phyloP scores from a whole-genome alignment of 2,113 vertebrate genomes.

The Origma solitaria region DNA sequence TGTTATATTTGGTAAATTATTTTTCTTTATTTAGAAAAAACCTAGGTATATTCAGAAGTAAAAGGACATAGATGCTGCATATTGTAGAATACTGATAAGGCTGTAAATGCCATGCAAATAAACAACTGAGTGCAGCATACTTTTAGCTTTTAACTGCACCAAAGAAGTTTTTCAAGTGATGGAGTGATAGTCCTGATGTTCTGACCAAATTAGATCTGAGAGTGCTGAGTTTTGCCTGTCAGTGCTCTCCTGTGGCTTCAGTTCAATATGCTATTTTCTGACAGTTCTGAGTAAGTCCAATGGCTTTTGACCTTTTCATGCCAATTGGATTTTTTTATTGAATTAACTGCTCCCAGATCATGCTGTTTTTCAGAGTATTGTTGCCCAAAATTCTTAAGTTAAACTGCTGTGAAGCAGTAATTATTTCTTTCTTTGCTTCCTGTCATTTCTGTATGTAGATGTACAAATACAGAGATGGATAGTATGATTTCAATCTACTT shows the following conservation, averaged over 20 bases:
- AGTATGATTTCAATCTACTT: background rate
- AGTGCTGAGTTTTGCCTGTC: background rate
- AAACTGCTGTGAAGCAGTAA: background rate
- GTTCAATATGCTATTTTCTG: slow-evolving; percentile 32
- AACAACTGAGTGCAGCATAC: background rate
- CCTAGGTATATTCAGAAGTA: background rate
- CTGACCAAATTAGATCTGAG: background rate
- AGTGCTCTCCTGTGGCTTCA: background rate
- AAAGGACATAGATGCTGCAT: background rate
- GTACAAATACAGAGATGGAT: background rate
- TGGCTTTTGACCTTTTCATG: slow-evolving; percentile 28
- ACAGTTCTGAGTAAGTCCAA: background rate
- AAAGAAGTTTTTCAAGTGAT: background rate
- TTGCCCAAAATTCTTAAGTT: background rate
- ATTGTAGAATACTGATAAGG: background rate
- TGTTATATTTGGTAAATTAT: background rate
- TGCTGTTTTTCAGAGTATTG: background rate
- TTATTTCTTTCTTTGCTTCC: background rate
- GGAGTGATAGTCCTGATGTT: background rate
- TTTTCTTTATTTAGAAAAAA: background rate
- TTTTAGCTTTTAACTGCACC: background rate
- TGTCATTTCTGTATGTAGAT: background rate
- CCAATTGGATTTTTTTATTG: background rate
- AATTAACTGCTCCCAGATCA: background rate
- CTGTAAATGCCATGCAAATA: background rate